A percentile compares a stretch with the other conserved stretches of the same genome.
phyloP scores from a whole-genome alignment of 2,113 vertebrate species.

The Embiotoca jacksoni region DNA sequence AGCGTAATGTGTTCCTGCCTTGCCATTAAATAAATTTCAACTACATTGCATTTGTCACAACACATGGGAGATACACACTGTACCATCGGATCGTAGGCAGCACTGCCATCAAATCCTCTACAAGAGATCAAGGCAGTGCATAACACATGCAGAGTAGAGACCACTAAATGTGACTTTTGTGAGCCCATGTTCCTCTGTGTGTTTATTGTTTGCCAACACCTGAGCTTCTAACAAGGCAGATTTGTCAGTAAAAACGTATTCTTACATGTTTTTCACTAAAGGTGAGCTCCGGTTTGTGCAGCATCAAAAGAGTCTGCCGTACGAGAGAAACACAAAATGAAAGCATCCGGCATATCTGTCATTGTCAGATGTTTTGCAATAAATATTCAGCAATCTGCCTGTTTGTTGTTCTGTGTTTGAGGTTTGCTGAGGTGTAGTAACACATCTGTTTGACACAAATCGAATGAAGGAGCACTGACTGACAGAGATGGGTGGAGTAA shows the following conservation, averaged over 20 bases:
- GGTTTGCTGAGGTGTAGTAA: constrained; percentile 51
- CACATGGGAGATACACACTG: too few species aligned
- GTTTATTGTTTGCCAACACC: constrained; percentile 37
- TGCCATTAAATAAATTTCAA: too few species aligned
- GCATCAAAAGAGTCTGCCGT: constrained; percentile 52
- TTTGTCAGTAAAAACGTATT: constrained; percentile 53
- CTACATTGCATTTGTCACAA: too few species aligned
- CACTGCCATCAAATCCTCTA: constrained; percentile 9
- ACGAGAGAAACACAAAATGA: constrained; percentile 59
- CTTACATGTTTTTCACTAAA: constrained; percentile 39
- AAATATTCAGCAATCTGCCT: constrained; percentile 56
- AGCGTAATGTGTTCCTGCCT: too few species aligned
- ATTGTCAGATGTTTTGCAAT: constrained; percentile 56
- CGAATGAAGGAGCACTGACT: constrained; percentile 14
- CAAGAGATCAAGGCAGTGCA: constrained; percentile 26
- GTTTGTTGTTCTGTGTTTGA: constrained; percentile 63
- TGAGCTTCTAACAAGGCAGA: constrained; percentile 48
- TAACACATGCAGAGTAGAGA: not conserved
- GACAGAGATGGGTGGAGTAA: constrained; percentile 6
- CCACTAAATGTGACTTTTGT: constrained; percentile 27
- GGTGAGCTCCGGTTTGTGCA: constrained; percentile 35
- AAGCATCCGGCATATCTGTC: constrained; percentile 46
- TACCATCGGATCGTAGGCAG: not conserved
- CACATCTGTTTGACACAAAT: constrained; percentile 51
- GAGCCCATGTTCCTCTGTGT: not conserved